Base-by-base conservation (phyloP, 2,113 vertebrate species). In the Porphyrio hochstetteri region DNA sequence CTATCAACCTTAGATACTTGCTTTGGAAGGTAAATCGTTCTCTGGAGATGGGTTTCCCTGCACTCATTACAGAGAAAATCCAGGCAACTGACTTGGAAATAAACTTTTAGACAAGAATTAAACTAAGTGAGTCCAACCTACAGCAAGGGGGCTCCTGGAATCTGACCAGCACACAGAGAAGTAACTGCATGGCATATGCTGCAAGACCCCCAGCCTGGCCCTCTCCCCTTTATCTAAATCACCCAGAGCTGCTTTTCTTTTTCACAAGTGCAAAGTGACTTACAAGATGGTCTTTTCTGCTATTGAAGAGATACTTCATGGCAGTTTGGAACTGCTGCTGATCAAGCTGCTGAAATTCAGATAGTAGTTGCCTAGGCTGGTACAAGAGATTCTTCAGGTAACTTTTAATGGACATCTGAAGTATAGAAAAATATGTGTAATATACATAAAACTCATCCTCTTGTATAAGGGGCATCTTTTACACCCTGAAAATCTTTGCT, bases 261-360 rank as follows among this genome's bases (percentile, higher is more conserved):
- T 18, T 50, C 31, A 33, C 13, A 75, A n/a, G 57, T 13, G 36
- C 33, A 42, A 79, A 90, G 50, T 29, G 31, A 92, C 98, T 97
- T 84, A 98, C 98, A 97, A 98, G 82, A 63, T 6, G 85, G 18
- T 96, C 90, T 79, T 94, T 97, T 84, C 90, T 98, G 82, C 93
- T 98, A 40, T 87, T 93, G 83, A 98, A 97, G 82, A 98, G 97
- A 65, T 86, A 97, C 29, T 97, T 98, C 97, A 98, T 97, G 19
- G 96, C 97, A 4, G 97, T 97, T 72, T 56, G 95, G 96, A 98
- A 98, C 50, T 97, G 98, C 63, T 91, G 97, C 17, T 71, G 78
- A 35, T 97, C 97, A 33, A 98, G 91, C 8, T 93, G 96, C 55
- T 93, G 96, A 61, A 98, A 96, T 85, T 98, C 98, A 0, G 92